Evolutionary conservation across 2,888 invertebrate genomes (phyloP).

Genomic region (Pediacus dermestoides): DNA sequence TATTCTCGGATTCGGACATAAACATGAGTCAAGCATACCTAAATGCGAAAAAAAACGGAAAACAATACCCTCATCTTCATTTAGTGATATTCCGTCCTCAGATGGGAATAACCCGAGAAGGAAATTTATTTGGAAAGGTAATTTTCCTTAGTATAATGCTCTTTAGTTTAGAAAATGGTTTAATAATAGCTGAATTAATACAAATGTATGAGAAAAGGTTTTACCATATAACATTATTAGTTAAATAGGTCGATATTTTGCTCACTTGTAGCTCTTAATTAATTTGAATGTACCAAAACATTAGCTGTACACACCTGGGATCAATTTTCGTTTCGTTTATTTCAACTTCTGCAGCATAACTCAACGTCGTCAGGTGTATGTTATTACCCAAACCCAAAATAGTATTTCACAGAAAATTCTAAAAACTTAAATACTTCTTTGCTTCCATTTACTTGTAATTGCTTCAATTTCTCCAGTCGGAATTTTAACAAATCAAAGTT

Average conservation of each 20-base stretch:
- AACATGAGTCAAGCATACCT: too few relatives aligned
- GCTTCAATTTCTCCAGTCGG: too few relatives aligned
- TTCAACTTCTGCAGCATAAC: conserved; percentile 19
- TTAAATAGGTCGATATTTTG: conserved; percentile 24
- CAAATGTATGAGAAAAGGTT: conserved; percentile 14
- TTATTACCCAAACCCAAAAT: conserved; percentile 18
- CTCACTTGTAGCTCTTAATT: conserved; percentile 22
- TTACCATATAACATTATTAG: conserved; percentile 21
- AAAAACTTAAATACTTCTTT: not conserved
- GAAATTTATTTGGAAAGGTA: not conserved
- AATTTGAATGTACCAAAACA: conserved; percentile 20
- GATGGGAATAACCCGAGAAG: too few relatives aligned
- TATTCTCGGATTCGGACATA: too few relatives aligned
- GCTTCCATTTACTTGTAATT: not conserved
- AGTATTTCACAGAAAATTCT: conserved; percentile 10
- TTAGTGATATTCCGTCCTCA: too few relatives aligned
- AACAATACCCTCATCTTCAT: too few relatives aligned
- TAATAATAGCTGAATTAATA: conserved; percentile 8
- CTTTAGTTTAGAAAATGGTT: conserved; percentile 2
- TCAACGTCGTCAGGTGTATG: conserved; percentile 21
- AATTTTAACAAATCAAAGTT: too few relatives aligned
- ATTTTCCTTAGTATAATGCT: not conserved
- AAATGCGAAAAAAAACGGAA: too few relatives aligned
- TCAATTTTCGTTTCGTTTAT: conserved; percentile 25
- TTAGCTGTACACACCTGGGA: conserved; percentile 22